Conservation (phyloP, 2,797 vertebrate species). For the Poliocrania exsul region DNA sequence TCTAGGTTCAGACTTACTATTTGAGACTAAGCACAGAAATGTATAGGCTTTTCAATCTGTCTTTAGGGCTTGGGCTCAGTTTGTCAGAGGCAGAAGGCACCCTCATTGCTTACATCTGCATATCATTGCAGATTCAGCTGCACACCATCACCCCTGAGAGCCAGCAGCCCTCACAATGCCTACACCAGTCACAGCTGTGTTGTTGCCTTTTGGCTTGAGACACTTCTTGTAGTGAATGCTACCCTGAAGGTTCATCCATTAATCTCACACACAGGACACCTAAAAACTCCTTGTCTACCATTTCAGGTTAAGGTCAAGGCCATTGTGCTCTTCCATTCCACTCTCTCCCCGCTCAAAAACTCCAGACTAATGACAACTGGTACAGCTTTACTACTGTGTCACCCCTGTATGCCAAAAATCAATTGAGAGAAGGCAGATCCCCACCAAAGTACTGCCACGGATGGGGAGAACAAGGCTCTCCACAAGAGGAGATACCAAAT, state of each 20-base stretch:
- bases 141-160: rapidly evolving
- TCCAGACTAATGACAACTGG: neutral
- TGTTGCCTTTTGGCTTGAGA: neutral
- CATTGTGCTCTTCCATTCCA: neutral
- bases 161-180: neutral
- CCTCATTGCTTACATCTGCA: neutral
- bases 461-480: neutral
- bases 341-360: neutral
- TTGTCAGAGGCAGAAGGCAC: neutral
- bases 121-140: neutral
- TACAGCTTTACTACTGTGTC: neutral
- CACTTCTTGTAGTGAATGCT: neutral
- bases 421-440: neutral
- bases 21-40: neutral
- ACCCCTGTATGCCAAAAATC: neutral
- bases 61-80: neutral
- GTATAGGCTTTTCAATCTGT: neutral
- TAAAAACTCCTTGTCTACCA: neutral
- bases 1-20: neutral
- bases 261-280: neutral
- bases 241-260: neutral
- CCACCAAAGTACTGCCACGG: neutral
- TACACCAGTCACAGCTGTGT: neutral
- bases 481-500: neutral
- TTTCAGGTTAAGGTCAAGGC: neutral